Evolutionary conservation across 92 coral and sea anemone genomes (phyloP), one percentile per base, ranked within the genome.

Genomic region (Zoanthus solanderi): DNA sequence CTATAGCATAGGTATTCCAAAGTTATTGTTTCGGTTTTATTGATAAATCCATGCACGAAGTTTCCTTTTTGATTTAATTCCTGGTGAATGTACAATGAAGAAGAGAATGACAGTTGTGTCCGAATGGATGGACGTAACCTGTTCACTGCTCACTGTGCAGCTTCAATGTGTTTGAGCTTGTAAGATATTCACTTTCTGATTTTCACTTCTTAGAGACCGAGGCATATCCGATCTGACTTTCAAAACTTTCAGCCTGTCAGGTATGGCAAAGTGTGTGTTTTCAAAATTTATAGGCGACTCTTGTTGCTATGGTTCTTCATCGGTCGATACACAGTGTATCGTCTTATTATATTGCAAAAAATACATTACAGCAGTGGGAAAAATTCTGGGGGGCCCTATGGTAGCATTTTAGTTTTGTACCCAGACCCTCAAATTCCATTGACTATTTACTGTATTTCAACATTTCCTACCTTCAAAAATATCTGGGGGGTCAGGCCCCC

Each of bases 161-260:
- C 53, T 72, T 72, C 56, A 28, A 54, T 73, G 54, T 73, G 54
- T 42, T 37, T 73, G 9, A 71, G 75, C 75, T 73, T 42, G 78
- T 37, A 72, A 72, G 77, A 50, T 73, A 73, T 73, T 73, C 78
- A 75, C 60, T 47, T 75, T 75, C 6, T 54, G 60, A 75, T 75
- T 75, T 75, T 75, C 60, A 48, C 79, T 75, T 75, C 53, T 75
- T 75, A 34, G 79, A 47, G 17, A 47, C 79, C 7, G 58, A 75
- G 79, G 79, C 37, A 73, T 73, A 73, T 73, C 78, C 78, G 78
- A 73, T 73, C 37, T 42, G 54, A 73, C 78, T 44, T 75, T 75
- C 79, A 75, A 48, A 47, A 46, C 79, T 14, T 75, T 75, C 61
- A 75, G 60, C 60, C 37, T 50, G 79, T 48, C 60, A 30, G 14